Evolutionary conservation across 2,888 invertebrate species (phyloP).

Genomic region (Drosophila hamatofila): DNA sequence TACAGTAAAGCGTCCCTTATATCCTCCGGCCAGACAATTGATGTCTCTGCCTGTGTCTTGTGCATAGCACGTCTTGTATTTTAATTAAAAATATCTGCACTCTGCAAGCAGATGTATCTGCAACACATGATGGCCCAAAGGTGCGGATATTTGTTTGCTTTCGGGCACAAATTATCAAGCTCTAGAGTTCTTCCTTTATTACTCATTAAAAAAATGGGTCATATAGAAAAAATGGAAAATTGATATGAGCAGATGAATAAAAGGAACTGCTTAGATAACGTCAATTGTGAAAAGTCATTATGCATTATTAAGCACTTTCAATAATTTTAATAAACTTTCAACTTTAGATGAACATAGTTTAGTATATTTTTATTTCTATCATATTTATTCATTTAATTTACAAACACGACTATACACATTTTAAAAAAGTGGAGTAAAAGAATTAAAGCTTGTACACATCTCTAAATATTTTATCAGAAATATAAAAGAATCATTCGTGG

Average conservation of each 20-base stretch:
- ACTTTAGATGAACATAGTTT: too few species aligned
- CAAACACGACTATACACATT: too few species aligned
- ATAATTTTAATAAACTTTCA: too few species aligned
- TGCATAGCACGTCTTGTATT: slow-evolving; percentile 32
- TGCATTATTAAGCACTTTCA: too few species aligned
- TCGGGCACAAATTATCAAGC: neutral
- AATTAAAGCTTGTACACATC: too few species aligned
- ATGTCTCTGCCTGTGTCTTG: slow-evolving; percentile 14
- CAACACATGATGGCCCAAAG: slow-evolving; percentile 2
- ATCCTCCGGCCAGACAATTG: slow-evolving; percentile 46
- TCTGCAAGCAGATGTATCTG: slow-evolving; percentile 2
- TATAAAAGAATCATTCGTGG: too few species aligned
- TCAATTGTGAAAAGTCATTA: neutral
- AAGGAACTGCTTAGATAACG: neutral
- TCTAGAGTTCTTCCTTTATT: neutral
- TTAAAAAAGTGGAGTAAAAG: too few species aligned
- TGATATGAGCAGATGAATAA: neutral
- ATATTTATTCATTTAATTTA: too few species aligned
- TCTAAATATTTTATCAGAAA: too few species aligned
- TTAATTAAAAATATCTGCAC: slow-evolving; percentile 56
- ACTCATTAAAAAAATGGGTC: neutral
- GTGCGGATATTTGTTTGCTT: slow-evolving; percentile 15
- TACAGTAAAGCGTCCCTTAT: slow-evolving; percentile 17
- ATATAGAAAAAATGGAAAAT: neutral
- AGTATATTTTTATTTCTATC: too few species aligned